Conservation (phyloP, 2,797 vertebrate genomes). For the Tolypeutes matacus region DNA sequence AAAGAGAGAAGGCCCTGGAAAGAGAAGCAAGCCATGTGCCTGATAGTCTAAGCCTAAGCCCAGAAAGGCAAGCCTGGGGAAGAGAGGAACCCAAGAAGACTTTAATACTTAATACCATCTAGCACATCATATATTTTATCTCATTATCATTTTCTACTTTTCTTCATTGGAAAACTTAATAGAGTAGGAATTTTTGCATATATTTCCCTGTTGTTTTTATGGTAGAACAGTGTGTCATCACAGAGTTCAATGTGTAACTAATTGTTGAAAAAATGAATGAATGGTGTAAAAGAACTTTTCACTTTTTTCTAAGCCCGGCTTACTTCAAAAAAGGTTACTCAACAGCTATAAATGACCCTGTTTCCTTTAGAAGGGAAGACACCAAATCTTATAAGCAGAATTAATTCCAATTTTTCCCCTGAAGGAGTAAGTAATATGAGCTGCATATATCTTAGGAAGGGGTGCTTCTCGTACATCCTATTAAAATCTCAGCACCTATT, state of each 20-base stretch:
- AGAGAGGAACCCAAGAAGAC: too few species aligned
- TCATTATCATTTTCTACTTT: neutral
- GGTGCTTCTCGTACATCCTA: neutral
- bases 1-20: too few species aligned
- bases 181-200: neutral
- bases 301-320: constrained; percentile 26
- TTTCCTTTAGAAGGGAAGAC: neutral
- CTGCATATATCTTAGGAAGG: neutral
- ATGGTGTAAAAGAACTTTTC: neutral
- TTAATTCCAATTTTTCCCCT: neutral
- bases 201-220: neutral
- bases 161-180: neutral
- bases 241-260: neutral
- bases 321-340: neutral
- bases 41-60: too few species aligned
- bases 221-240: neutral
- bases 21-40: too few species aligned
- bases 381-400: neutral
- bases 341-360: neutral
- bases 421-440: neutral
- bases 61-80: too few species aligned
- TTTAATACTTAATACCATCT: neutral
- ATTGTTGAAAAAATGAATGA: constrained; percentile 5
- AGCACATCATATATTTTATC: neutral
- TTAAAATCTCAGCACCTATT: neutral